These are phyloP conservation scores for Anser cygnoides DNA, from an alignment of 2,113 vertebrate species.

Conservation along the genomic window DNA sequence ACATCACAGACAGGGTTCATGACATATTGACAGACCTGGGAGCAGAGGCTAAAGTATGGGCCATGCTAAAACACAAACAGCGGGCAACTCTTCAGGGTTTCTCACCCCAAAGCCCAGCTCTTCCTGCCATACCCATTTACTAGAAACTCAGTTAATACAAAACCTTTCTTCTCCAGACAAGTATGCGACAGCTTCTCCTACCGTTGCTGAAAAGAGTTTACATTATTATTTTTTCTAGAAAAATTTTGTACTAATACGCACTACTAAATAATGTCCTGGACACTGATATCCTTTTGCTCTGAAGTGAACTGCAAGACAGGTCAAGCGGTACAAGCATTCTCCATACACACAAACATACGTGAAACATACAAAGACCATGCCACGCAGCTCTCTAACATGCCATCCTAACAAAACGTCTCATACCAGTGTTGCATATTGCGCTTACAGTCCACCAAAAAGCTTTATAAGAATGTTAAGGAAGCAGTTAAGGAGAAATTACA, in stretches of 20 bases:
- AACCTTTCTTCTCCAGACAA: not conserved
- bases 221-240: not conserved
- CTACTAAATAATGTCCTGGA: not conserved
- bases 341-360: not conserved
- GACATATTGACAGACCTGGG: not conserved
- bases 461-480: not conserved
- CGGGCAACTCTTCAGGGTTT: not conserved
- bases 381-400: not conserved
- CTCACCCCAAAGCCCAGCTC: not conserved
- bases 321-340: not conserved
- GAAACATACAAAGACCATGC: not conserved
- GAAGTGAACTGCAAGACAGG: not conserved
- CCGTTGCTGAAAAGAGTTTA: not conserved
- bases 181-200: not conserved
- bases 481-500: not conserved
- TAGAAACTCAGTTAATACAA: not conserved
- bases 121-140: not conserved
- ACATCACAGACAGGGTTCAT: not conserved
- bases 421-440: not conserved
- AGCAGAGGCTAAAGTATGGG: not conserved
- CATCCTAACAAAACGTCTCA: not conserved
- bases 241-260: not conserved
- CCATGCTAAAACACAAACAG: not conserved
- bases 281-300: not conserved
- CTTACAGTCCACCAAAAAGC: not conserved